phyloP scores from a whole-genome alignment of 2,888 invertebrate species.

The Hydrotaea diabolus region DNA sequence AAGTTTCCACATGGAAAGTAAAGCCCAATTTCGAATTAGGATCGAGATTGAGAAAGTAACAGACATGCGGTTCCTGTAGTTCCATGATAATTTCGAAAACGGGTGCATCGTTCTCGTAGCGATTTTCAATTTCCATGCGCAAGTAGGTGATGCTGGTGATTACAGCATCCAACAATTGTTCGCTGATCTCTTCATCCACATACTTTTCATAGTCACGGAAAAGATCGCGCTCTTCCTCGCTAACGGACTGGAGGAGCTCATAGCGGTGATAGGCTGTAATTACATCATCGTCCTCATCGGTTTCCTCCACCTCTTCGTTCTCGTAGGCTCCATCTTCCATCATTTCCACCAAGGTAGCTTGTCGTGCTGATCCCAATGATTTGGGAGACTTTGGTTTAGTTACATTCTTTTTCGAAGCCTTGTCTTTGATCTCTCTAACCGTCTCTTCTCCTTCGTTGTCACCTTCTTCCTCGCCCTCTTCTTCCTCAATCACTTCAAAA shows the following conservation, averaged over 20 bases:
- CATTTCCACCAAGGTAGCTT: neutral
- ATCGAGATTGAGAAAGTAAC: conserved; percentile 86
- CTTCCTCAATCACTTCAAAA: conserved; percentile 69
- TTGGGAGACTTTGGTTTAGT: neutral
- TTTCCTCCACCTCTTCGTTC: conserved; percentile 8
- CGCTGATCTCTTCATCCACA: conserved; percentile 84
- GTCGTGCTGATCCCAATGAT: too few relatives aligned
- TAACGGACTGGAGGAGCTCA: conserved; percentile 70
- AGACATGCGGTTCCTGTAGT: conserved; percentile 87
- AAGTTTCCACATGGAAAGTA: conserved; percentile 84
- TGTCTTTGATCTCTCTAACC: conserved; percentile 57
- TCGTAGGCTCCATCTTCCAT: neutral
- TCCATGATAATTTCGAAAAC: conserved; percentile 90
- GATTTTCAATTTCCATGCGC: conserved; percentile 77
- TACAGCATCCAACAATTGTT: conserved; percentile 83
- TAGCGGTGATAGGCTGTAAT: conserved; percentile 70
- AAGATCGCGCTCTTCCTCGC: conserved; percentile 70
- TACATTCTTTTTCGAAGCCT: too few relatives aligned
- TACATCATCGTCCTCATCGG: conserved; percentile 51
- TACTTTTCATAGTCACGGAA: conserved; percentile 83
- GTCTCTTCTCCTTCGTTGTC: conserved; percentile 52
- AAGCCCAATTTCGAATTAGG: conserved; percentile 82
- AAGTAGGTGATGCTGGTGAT: conserved; percentile 77
- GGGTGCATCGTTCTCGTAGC: conserved; percentile 81
- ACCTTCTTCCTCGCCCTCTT: conserved; percentile 56